These are phyloP conservation scores for Synanthedon vespiformis DNA, from an alignment of 2,888 invertebrate genomes.

Conservation along the genomic window DNA sequence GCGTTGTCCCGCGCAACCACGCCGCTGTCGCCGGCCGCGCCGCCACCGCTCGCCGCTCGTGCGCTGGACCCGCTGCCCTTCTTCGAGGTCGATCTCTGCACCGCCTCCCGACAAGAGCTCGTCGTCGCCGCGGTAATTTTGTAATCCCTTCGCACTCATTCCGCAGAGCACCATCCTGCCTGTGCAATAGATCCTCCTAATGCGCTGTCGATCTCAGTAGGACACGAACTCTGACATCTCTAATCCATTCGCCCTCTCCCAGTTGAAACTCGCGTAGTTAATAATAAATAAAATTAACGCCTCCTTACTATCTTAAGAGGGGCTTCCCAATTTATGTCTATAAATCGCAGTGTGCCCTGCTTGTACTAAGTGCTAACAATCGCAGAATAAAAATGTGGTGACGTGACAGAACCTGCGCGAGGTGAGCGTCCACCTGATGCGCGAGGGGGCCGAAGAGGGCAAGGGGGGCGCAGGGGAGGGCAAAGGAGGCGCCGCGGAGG, in stretches of 20 bases:
- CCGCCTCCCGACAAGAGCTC: conserved; percentile 89
- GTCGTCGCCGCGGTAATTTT: conserved; percentile 82
- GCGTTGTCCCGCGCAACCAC: conserved; percentile 87
- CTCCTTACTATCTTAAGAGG: too few species aligned
- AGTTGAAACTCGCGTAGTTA: too few species aligned
- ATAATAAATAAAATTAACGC: too few species aligned
- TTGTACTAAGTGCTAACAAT: too few species aligned
- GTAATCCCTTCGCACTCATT: neutral
- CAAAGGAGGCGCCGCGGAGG: conserved; percentile 63
- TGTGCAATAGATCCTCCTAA: too few species aligned
- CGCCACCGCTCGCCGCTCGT: conserved; percentile 25
- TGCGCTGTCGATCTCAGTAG: too few species aligned
- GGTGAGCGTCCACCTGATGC: conserved; percentile 84
- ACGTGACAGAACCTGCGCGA: conserved; percentile 80
- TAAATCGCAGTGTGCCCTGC: too few species aligned
- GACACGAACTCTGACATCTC: too few species aligned
- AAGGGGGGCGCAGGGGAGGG: conserved; percentile 5
- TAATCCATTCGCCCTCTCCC: too few species aligned
- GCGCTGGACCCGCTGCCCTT: conserved; percentile 78
- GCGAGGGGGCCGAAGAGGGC: conserved; percentile 60
- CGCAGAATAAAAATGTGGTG: too few species aligned
- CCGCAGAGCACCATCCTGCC: too few species aligned
- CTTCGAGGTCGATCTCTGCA: conserved; percentile 85
- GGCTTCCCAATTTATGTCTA: too few species aligned
- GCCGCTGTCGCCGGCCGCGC: conserved; percentile 81